Conservation (phyloP, 2,888 invertebrate species). For the Pantelozetes paolii region DNA sequence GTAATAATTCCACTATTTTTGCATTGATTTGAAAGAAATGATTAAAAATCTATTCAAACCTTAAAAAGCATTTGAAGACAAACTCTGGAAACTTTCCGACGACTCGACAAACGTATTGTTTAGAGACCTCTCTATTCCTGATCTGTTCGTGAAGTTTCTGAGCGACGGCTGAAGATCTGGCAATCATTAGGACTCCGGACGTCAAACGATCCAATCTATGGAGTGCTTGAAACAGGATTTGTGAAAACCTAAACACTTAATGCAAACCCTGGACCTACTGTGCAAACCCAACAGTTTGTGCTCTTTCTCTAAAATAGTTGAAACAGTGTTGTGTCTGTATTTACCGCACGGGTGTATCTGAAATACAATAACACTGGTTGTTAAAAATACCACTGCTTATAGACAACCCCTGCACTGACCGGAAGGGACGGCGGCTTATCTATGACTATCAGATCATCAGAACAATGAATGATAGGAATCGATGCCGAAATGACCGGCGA, state of each 20-base stretch:
- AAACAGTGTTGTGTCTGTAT: conserved; percentile 94
- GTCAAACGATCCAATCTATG: conserved; percentile 95
- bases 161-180: conserved; percentile 86
- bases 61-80: too few species aligned
- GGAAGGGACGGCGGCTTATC: conserved; percentile 99
- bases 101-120: conserved; percentile 91
- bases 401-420: conserved; percentile 61
- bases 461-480: conserved; percentile 95
- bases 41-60: too few species aligned
- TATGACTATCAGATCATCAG: conserved; percentile 98
- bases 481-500: conserved; percentile 92
- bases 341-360: conserved; percentile 97
- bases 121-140: conserved; percentile 80
- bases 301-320: conserved; percentile 93
- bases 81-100: conserved; percentile 90
- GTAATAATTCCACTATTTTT: conserved; percentile 60
- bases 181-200: conserved; percentile 86
- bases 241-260: too few species aligned
- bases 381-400: not conserved
- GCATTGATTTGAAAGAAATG: too few species aligned
- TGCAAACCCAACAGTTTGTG: conserved; percentile 86
- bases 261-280: conserved; percentile 54
- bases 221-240: conserved; percentile 64
- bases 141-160: conserved; percentile 93
- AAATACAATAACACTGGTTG: not conserved